These are phyloP conservation scores for Podarcis lilfordi DNA, from an alignment of 2,797 vertebrate species.

Conservation along the genomic window DNA sequence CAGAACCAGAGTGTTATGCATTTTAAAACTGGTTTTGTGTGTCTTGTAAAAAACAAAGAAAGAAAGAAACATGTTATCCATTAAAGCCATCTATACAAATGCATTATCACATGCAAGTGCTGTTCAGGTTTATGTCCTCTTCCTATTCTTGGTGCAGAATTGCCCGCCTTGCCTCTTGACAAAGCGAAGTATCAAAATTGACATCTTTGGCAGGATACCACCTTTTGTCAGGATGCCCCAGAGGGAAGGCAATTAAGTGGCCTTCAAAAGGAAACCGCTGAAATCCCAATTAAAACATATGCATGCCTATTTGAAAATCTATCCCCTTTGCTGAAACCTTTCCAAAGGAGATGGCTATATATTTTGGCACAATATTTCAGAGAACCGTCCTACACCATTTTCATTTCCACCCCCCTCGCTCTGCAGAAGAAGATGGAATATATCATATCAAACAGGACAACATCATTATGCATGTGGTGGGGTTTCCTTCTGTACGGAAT, in stretches of 20 bases:
- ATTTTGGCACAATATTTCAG: conserved; percentile 48
- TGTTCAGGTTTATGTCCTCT: too few relatives aligned
- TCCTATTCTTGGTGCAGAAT: background rate
- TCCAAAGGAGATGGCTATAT: conserved; percentile 47
- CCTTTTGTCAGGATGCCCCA: background rate
- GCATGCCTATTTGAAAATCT: conserved; percentile 59
- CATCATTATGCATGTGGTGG: conserved; percentile 43
- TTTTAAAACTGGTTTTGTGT: too few relatives aligned
- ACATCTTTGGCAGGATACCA: background rate
- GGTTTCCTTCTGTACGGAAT: background rate
- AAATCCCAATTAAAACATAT: conserved; percentile 68
- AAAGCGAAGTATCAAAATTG: background rate
- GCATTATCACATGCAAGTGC: too few relatives aligned
- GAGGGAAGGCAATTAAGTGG: background rate
- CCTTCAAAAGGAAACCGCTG: conserved; percentile 58
- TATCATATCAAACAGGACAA: conserved; percentile 44
- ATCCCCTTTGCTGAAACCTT: conserved; percentile 42
- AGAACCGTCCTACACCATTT: conserved; percentile 33
- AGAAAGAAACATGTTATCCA: too few relatives aligned
- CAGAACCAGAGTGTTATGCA: too few relatives aligned
- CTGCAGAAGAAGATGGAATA: conserved; percentile 9
- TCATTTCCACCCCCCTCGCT: conserved; percentile 6
- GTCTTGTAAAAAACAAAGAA: too few relatives aligned
- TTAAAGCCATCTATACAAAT: too few relatives aligned
- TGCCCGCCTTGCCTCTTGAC: background rate